phyloP scores from a whole-genome alignment of 2,888 invertebrate genomes.

The Barypeithes pellucidus region DNA sequence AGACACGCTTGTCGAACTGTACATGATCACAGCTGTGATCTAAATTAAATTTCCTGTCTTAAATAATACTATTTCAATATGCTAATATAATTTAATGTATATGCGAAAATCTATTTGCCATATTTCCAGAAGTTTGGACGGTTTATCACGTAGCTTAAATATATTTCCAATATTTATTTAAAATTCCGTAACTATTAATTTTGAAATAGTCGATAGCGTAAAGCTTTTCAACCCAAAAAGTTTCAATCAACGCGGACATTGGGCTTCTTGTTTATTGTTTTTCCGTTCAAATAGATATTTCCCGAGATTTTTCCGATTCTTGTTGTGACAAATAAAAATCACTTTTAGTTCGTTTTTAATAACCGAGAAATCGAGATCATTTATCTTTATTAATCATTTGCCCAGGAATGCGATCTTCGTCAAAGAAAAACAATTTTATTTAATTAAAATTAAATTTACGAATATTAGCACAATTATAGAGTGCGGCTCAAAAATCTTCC shows the following conservation, averaged over 20 bases:
- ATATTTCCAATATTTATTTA: slow-evolving; percentile 15
- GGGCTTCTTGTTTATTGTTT: slow-evolving; percentile 16
- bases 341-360: slow-evolving; percentile 10
- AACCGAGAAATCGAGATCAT: slow-evolving; percentile 6
- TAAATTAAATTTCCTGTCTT: too few relatives aligned
- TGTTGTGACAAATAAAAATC: slow-evolving; percentile 27
- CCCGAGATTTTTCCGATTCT: slow-evolving; percentile 20
- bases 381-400: slow-evolving; percentile 12
- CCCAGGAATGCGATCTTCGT: background rate
- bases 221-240: slow-evolving; percentile 5
- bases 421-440: background rate
- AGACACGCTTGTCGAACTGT: too few relatives aligned
- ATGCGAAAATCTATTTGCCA: background rate
- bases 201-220: slow-evolving; percentile 9
- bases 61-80: too few relatives aligned
- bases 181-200: slow-evolving; percentile 6
- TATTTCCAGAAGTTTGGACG: background rate
- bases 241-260: slow-evolving; percentile 23
- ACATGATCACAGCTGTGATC: too few relatives aligned
- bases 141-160: background rate
- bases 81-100: too few relatives aligned
- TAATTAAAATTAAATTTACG: background rate
- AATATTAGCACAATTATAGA: too few relatives aligned
- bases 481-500: too few relatives aligned
- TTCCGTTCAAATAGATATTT: slow-evolving; percentile 19